These are phyloP conservation scores for Brassicogethes aeneus DNA, from an alignment of 2,888 invertebrate genomes.

Conservation along the genomic window DNA sequence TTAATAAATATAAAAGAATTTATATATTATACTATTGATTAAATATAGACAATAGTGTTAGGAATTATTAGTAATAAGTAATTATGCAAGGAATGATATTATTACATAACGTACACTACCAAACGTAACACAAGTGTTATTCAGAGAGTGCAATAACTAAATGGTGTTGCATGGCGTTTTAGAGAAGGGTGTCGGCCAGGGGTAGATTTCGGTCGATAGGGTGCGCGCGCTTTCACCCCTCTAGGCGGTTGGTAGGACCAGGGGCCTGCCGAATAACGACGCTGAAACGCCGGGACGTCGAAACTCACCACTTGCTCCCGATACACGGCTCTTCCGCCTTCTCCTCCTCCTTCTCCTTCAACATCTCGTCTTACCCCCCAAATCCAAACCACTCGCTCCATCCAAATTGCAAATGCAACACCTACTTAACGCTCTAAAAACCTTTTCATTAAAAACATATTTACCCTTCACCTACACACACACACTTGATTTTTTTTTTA, in stretches of 20 bases:
- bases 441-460: too few relatives aligned
- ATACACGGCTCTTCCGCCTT: too few relatives aligned
- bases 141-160: conserved; percentile 55
- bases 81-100: conserved; percentile 45
- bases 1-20: conserved; percentile 38
- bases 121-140: conserved; percentile 55
- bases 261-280: conserved; percentile 30
- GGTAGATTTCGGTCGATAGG: conserved; percentile 39
- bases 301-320: too few relatives aligned
- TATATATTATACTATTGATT: conserved; percentile 40
- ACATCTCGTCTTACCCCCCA: too few relatives aligned
- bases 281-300: conserved; percentile 12
- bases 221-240: conserved; percentile 36
- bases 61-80: conserved; percentile 44
- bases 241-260: too few relatives aligned
- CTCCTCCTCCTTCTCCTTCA: too few relatives aligned
- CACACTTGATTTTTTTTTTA: too few relatives aligned
- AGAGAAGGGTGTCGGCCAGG: conserved; percentile 45
- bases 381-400: too few relatives aligned
- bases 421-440: too few relatives aligned
- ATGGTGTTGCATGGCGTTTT: conserved; percentile 46
- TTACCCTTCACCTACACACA: too few relatives aligned
- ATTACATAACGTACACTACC: conserved; percentile 50
- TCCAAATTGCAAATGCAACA: too few relatives aligned
- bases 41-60: conserved; percentile 43